These are phyloP conservation scores for Stenichneumon culpator DNA, from an alignment of 2,888 invertebrate species.

Conservation along the genomic window DNA sequence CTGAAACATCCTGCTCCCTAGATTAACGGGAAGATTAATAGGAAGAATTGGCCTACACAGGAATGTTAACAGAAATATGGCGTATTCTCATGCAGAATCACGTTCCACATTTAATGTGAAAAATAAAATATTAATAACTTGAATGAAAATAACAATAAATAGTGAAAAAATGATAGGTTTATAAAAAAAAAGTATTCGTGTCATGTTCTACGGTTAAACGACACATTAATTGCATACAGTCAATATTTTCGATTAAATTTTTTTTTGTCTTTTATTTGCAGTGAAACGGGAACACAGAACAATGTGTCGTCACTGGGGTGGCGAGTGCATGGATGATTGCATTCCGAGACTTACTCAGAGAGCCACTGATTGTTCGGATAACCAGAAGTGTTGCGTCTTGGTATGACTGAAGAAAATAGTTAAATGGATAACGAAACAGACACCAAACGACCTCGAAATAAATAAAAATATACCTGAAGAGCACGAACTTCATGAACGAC, in stretches of 20 bases:
- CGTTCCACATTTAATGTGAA: background rate
- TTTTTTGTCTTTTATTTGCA: slow-evolving; percentile 63
- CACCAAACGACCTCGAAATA: background rate
- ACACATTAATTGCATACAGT: background rate
- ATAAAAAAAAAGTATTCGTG: background rate
- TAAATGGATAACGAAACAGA: background rate
- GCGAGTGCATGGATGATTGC: slow-evolving; percentile 74
- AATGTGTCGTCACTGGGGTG: slow-evolving; percentile 74
- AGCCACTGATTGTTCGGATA: slow-evolving; percentile 66
- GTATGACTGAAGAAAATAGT: slow-evolving; percentile 56
- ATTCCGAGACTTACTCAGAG: background rate
- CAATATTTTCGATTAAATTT: background rate
- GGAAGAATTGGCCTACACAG: too few relatives aligned
- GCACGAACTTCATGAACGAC: background rate
- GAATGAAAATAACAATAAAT: background rate
- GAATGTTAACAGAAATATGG: background rate
- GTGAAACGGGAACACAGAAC: slow-evolving; percentile 72
- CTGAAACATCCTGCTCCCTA: too few relatives aligned
- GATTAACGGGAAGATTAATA: too few relatives aligned
- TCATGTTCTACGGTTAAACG: background rate
- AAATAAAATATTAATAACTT: background rate
- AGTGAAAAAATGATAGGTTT: background rate
- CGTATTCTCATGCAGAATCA: background rate
- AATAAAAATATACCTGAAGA: background rate
- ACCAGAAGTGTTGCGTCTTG: slow-evolving; percentile 71